Percentiles rank a stretch among this genome's conserved stretches.
Evolutionary conservation across 2,113 vertebrate genomes (phyloP).

Genomic region (Neopipo cinnamomea): DNA sequence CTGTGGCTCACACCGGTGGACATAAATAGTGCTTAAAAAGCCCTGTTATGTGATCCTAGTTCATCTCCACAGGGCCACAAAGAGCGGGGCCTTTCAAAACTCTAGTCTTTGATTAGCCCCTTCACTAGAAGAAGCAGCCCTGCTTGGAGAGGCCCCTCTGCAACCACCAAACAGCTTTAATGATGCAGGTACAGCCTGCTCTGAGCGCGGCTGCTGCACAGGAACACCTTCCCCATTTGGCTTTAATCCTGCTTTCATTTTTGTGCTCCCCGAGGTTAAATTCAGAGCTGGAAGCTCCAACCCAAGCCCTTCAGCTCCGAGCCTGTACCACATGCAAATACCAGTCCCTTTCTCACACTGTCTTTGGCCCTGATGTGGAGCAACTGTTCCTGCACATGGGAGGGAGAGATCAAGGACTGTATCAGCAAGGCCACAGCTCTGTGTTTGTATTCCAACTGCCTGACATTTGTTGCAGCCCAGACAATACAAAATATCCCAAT

Average conservation of each 20-base stretch:
- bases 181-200: not conserved
- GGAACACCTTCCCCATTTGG: not conserved
- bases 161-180: not conserved
- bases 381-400: not conserved
- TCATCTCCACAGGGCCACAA: not conserved
- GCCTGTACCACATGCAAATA: not conserved
- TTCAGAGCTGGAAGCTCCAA: not conserved
- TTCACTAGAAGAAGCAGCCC: not conserved
- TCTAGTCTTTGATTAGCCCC: not conserved
- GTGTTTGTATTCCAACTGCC: not conserved
- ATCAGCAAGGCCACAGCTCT: not conserved
- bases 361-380: not conserved
- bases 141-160: not conserved
- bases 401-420: not conserved
- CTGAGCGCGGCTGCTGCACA: accelerated
- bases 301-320: not conserved
- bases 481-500: not conserved
- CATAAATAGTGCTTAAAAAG: not conserved
- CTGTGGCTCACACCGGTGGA: not conserved
- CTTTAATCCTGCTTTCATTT: constrained; percentile 27
- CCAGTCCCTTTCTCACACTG: not conserved
- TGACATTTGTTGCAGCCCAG: not conserved
- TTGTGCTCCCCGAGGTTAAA: constrained; percentile 1
- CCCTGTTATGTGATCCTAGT: accelerated
- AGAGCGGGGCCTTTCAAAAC: not conserved